Percentiles rank a stretch among this genome's conserved stretches.
Evolutionary conservation across 2,888 invertebrate genomes (phyloP).

Genomic region (Lithophane leautieri): DNA sequence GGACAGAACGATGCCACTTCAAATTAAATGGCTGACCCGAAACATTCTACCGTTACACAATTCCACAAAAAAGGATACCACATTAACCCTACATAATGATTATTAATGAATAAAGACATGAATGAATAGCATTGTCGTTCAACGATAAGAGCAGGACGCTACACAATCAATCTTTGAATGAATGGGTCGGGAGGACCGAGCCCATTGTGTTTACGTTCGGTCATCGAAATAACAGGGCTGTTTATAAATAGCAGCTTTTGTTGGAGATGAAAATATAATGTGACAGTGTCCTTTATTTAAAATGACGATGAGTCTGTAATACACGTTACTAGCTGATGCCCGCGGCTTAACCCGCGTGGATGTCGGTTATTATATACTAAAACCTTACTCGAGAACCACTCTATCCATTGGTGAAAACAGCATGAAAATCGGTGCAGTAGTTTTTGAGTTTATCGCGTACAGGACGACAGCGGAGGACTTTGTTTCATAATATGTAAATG

Average conservation of each 20-base stretch:
- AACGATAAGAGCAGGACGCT: slow-evolving; percentile 39
- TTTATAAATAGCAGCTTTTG: slow-evolving; percentile 33
- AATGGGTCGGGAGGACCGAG: slow-evolving; percentile 37
- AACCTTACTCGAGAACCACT: no score
- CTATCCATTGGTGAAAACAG: no score
- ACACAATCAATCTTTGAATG: slow-evolving; percentile 57
- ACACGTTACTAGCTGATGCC: no score
- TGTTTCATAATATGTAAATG: no score
- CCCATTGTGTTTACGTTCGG: slow-evolving; percentile 49
- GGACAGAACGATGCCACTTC: background rate
- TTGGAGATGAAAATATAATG: slow-evolving; percentile 44
- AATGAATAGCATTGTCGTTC: slow-evolving; percentile 41
- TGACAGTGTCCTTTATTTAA: slow-evolving; percentile 26
- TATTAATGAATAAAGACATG: slow-evolving; percentile 41
- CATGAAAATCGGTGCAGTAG: no score
- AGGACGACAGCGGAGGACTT: no score
- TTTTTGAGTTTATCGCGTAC: no score
- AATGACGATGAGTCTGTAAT: no score
- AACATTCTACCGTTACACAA: slow-evolving; percentile 25
- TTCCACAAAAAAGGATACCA: slow-evolving; percentile 18
- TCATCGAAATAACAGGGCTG: slow-evolving; percentile 40
- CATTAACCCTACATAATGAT: slow-evolving; percentile 40
- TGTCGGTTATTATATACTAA: no score
- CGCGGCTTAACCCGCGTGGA: no score
- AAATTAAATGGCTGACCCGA: slow-evolving; percentile 26